phyloP scores from a whole-genome alignment of 2,113 vertebrate genomes.

The Thunnus maccoyii region DNA sequence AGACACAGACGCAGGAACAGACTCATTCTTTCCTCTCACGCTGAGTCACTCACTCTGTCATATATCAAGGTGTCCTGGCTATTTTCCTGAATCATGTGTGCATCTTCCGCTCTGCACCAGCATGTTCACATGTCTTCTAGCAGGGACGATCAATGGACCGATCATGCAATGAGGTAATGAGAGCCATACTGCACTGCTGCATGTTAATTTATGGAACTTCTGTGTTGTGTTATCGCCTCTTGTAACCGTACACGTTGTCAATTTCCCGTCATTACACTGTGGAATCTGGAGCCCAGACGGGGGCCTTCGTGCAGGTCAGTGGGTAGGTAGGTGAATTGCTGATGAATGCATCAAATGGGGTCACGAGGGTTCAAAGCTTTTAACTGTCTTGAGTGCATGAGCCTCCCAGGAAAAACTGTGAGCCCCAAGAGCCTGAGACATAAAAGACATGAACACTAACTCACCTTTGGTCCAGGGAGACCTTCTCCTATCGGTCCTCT shows the following conservation, averaged over 20 bases:
- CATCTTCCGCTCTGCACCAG: not conserved
- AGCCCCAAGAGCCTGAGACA: conserved; percentile 6
- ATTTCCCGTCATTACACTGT: conserved; percentile 30
- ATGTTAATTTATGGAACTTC: conserved; percentile 26
- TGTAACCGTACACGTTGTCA: conserved; percentile 26
- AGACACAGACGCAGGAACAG: conserved; percentile 55
- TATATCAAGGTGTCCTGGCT: conserved; percentile 32
- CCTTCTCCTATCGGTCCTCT: conserved; percentile 90
- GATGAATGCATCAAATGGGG: conserved; percentile 41
- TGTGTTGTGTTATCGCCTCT: conserved; percentile 35
- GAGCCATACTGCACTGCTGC: not conserved
- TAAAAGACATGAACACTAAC: conserved; percentile 17
- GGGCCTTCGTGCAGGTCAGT: not conserved
- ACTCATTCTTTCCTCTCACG: conserved; percentile 37
- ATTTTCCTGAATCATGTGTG: not conserved
- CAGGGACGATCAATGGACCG: not conserved
- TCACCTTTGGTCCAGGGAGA: conserved; percentile 91
- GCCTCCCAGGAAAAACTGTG: not conserved
- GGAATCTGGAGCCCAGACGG: conserved; percentile 50
- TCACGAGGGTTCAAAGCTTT: conserved; percentile 37
- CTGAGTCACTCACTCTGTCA: conserved; percentile 37
- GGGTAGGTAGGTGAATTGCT: conserved; percentile 5
- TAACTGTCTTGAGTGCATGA: not conserved
- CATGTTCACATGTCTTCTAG: conserved; percentile 28
- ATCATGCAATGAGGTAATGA: conserved; percentile 21